phyloP scores from a whole-genome alignment of 2,113 vertebrate species.

The Paralichthys olivaceus region DNA sequence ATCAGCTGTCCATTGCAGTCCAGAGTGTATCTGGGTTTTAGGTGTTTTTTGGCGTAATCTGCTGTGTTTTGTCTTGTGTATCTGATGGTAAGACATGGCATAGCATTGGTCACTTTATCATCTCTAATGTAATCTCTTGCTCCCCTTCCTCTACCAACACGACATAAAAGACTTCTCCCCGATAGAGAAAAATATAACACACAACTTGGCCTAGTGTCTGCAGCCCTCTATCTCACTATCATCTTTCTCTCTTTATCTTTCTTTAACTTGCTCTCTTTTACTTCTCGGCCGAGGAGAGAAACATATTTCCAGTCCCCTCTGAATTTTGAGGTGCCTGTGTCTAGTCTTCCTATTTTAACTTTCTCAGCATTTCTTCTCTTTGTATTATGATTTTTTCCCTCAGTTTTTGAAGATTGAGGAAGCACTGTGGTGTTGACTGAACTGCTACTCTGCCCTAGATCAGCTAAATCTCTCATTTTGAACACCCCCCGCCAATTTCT shows the following conservation, averaged over 20 bases:
- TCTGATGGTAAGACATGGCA: constrained; percentile 65
- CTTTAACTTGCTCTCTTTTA: constrained; percentile 28
- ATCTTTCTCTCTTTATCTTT: constrained; percentile 43
- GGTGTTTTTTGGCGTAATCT: constrained; percentile 58
- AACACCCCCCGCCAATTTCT: constrained; percentile 77
- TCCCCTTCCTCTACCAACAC: constrained; percentile 43
- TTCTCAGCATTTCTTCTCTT: constrained; percentile 61
- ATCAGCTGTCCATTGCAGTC: constrained; percentile 53
- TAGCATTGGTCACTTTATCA: constrained; percentile 66
- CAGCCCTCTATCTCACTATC: constrained; percentile 40
- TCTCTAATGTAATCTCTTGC: constrained; percentile 59
- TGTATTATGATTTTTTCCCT: constrained; percentile 57
- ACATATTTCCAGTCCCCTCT: constrained; percentile 37
- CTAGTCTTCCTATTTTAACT: constrained; percentile 40
- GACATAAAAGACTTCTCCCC: constrained; percentile 48
- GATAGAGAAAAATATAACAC: constrained; percentile 55
- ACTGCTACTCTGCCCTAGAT: constrained; percentile 73
- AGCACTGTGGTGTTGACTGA: constrained; percentile 71
- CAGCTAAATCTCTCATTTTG: constrained; percentile 81
- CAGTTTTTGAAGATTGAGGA: constrained; percentile 74
- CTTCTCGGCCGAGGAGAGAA: constrained; percentile 24
- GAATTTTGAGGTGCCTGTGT: constrained; percentile 28
- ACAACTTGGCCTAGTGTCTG: constrained; percentile 40
- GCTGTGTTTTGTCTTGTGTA: constrained; percentile 46
- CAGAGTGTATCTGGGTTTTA: constrained; percentile 55